These are phyloP conservation scores for Hydra vulgaris DNA, from an alignment of 30 jellyfish, hydroid and myxozoan genomes.

Conservation along the genomic window DNA sequence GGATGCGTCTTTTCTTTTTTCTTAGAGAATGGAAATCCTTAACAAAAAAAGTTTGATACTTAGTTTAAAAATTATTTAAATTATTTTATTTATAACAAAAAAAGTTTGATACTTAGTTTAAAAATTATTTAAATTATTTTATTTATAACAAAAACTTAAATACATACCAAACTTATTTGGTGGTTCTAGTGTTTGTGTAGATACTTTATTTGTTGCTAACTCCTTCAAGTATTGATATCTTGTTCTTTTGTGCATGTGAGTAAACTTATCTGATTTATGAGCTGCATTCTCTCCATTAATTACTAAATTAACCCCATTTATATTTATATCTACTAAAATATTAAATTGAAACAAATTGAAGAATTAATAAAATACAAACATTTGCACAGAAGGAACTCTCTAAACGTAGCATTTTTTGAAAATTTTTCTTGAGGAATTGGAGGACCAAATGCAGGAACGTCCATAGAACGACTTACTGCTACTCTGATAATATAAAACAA, in stretches of 20 bases:
- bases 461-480: constrained; percentile 86
- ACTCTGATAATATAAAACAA: constrained; percentile 32
- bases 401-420: constrained; percentile 54
- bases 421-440: constrained; percentile 72
- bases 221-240: constrained; percentile 75
- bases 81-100: neutral
- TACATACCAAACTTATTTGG: constrained; percentile 67
- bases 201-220: constrained; percentile 63
- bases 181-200: constrained; percentile 73
- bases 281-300: constrained; percentile 98
- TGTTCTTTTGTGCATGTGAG: constrained; percentile 90
- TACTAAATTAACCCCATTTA: constrained; percentile 21
- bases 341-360: neutral
- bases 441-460: constrained; percentile 98
- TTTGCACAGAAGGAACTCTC: constrained; percentile 72
- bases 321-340: neutral
- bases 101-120: neutral
- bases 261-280: constrained; percentile 80
- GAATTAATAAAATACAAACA: constrained; percentile 18
- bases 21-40: constrained; percentile 46
- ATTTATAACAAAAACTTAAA: neutral
- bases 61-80: neutral
- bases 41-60: neutral
- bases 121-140: neutral
- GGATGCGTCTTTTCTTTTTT: constrained; percentile 88